Evolutionary conservation across 2,888 invertebrate species (phyloP).

Genomic region (Melolontha melolontha): DNA sequence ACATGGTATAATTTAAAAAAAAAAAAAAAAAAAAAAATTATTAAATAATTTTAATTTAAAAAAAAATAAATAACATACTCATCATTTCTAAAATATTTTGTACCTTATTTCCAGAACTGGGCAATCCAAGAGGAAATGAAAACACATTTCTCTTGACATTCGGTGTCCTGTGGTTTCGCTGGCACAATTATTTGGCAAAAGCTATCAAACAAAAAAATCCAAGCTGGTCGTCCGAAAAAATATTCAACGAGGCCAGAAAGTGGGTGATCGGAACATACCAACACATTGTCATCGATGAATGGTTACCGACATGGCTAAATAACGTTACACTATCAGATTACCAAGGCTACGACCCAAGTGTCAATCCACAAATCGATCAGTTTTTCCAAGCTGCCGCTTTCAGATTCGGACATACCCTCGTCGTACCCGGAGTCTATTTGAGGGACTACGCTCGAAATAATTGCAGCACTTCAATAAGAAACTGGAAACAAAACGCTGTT

Average conservation of each 20-base stretch:
- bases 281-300: slow-evolving; percentile 66
- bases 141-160: slow-evolving; percentile 69
- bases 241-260: slow-evolving; percentile 70
- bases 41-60: too few relatives aligned
- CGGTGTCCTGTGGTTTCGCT: slow-evolving; percentile 69
- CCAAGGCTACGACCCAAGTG: slow-evolving; percentile 66
- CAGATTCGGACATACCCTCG: slow-evolving; percentile 72
- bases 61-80: too few relatives aligned
- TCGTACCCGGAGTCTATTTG: slow-evolving; percentile 69
- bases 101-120: slow-evolving; percentile 62
- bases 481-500: slow-evolving; percentile 58
- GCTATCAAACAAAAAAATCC: slow-evolving; percentile 58
- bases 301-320: slow-evolving; percentile 66
- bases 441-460: slow-evolving; percentile 63
- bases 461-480: slow-evolving; percentile 56
- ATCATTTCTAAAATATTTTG: too few relatives aligned
- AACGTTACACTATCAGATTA: slow-evolving; percentile 49
- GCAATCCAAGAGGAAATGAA: slow-evolving; percentile 69
- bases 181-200: slow-evolving; percentile 68
- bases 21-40: too few relatives aligned
- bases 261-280: slow-evolving; percentile 71
- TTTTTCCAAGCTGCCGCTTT: slow-evolving; percentile 73
- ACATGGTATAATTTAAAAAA: too few relatives aligned
- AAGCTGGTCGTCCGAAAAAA: slow-evolving; percentile 65
- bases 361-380: slow-evolving; percentile 72